Base-by-base conservation (phyloP, 2,797 vertebrate species). In the Trichosurus vulpecula region DNA sequence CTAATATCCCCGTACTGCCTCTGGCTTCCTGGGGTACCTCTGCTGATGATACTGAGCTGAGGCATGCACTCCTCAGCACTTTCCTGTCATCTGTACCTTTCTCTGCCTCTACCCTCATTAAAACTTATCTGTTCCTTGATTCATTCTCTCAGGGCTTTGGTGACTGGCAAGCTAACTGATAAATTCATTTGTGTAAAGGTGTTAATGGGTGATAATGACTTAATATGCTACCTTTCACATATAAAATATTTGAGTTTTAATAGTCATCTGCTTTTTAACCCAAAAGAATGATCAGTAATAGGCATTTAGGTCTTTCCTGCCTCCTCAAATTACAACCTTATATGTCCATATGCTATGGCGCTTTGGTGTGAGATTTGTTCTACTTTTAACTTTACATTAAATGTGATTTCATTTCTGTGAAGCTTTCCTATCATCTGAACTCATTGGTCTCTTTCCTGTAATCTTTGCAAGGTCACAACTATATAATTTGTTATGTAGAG, bases 101-200 rank as follows among this genome's bases (percentile, higher is more conserved):
- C 25, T 27, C 1, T 93, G 10, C 47, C 51, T 0, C 31, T 12
- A 47, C 12, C 55, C 13, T 0, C 47, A 12, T 47, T 22, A 3
- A 11, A 41, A 19, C 51, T 97, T 87, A 31, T 5, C 22, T 93
- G n/a, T 87, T 94, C 8, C 56, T 51, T 13, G 10, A 14, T 66
- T 93, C n/a, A 22, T 66, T 10, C 52, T 35, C 52, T 58, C 22
- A 35, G 13, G 52, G 14, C 31, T n/a, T 66, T 81, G 89, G n/a
- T 54, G 9, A 19, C 52, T 55, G 19, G n/a, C 25, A 89, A 5
- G 1, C 27, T 35, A 19, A 74, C 35, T 25, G 58, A 94, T 87
- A 87, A 95, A 55, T 41, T 91, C 90, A 87, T 91, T 35, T 92
- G 87, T 90, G 92, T 25, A 52, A 90, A 95, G 16, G 35, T 31